Percentiles rank a stretch among this genome's conserved stretches.
phyloP scores from a whole-genome alignment of 2,113 vertebrate genomes.

The Tylochromis polylepis region DNA sequence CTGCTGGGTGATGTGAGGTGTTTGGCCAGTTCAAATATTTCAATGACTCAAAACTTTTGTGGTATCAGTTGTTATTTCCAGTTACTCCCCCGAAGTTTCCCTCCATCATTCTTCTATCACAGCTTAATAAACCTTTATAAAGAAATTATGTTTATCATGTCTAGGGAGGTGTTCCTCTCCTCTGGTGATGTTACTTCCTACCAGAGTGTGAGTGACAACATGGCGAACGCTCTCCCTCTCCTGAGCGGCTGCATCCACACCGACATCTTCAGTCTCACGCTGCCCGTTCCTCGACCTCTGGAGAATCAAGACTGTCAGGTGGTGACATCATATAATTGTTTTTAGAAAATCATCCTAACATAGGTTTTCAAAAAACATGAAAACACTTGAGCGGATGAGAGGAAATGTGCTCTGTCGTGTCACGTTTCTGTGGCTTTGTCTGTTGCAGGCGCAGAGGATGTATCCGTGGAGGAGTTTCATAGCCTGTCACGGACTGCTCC shows the following conservation, averaged over 20 bases:
- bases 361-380: neutral
- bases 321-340: neutral
- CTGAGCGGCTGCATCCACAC: conserved; percentile 48
- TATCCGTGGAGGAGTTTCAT: conserved; percentile 78
- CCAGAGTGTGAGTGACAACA: conserved; percentile 67
- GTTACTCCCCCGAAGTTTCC: neutral
- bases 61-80: neutral
- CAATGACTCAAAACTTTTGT: neutral
- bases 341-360: neutral
- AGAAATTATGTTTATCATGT: neutral
- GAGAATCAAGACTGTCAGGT: conserved; percentile 56
- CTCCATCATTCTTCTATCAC: neutral
- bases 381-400: neutral
- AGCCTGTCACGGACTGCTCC: conserved; percentile 63
- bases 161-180: conserved; percentile 68
- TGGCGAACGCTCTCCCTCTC: conserved; percentile 49
- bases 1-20: neutral
- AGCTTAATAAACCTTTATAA: neutral
- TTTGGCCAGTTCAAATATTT: neutral
- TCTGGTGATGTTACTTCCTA: conserved; percentile 65
- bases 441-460: conserved; percentile 53
- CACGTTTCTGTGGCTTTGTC: neutral
- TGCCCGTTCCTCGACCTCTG: conserved; percentile 66
- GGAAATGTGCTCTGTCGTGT: neutral
- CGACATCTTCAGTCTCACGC: conserved; percentile 49